Percentiles rank a stretch among this genome's conserved stretches.
phyloP scores from a whole-genome alignment of 2,888 invertebrate species.

The Idaea straminata region DNA sequence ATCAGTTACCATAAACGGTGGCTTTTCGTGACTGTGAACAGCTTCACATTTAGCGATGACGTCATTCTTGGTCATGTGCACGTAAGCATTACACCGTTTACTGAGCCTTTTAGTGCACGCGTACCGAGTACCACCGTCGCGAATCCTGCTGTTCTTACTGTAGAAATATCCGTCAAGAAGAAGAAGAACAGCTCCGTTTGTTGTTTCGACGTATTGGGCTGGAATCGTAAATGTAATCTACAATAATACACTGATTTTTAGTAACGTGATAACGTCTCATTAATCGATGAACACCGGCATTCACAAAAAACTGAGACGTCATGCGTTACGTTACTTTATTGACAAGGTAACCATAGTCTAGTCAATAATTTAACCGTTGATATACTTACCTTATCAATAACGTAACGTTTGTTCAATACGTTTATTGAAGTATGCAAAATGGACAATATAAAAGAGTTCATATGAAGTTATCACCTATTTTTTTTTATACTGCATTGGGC shows the following conservation, averaged over 20 bases:
- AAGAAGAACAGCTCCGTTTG: conserved; percentile 6
- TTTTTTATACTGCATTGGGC: too few relatives aligned
- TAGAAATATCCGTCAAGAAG: conserved; percentile 7
- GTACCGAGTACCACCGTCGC: conserved; percentile 6
- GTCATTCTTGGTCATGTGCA: conserved; percentile 14
- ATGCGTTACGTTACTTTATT: too few relatives aligned
- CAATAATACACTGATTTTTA: neutral
- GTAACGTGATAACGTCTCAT: too few relatives aligned
- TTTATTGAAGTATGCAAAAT: too few relatives aligned
- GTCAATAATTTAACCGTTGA: too few relatives aligned
- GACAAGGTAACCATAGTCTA: too few relatives aligned
- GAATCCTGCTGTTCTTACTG: conserved; percentile 6
- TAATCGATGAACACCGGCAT: too few relatives aligned
- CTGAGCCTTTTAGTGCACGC: conserved; percentile 14
- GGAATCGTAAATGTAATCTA: conserved; percentile 2
- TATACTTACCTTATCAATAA: too few relatives aligned
- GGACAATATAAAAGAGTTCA: too few relatives aligned
- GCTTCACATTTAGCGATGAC: conserved; percentile 10
- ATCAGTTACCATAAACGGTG: neutral
- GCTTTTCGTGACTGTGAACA: neutral
- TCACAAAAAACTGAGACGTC: too few relatives aligned
- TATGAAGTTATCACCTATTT: too few relatives aligned
- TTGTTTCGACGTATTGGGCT: conserved; percentile 9
- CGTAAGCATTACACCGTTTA: conserved; percentile 13
- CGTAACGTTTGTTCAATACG: too few relatives aligned